Evolutionary conservation across 2,888 invertebrate genomes (phyloP).

Genomic region (Apamea anceps): DNA sequence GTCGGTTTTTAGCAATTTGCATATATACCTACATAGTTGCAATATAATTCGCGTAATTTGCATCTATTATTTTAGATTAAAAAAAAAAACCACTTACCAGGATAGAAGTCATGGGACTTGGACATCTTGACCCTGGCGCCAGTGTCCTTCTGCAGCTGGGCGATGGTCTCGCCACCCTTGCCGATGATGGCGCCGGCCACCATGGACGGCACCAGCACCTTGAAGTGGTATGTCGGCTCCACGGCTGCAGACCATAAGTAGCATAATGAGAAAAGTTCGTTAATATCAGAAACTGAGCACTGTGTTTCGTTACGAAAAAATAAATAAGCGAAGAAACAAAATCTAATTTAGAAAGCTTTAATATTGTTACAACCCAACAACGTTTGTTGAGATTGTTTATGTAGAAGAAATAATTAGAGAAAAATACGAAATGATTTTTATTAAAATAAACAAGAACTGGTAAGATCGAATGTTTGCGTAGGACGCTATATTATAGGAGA

Average conservation of each 20-base stretch:
- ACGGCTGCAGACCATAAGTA: conserved; percentile 90
- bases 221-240: conserved; percentile 98
- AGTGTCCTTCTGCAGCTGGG: conserved; percentile 99
- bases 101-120: conserved; percentile 99
- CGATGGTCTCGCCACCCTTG: conserved; percentile 99
- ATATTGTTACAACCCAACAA: conserved; percentile 19
- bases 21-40: neutral
- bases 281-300: conserved; percentile 62
- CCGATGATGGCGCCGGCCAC: conserved; percentile 99
- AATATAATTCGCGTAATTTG: neutral
- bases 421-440: conserved; percentile 38
- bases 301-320: conserved; percentile 63
- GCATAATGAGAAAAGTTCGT: conserved; percentile 56
- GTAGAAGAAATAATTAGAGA: conserved; percentile 31
- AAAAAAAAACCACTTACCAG: conserved; percentile 92
- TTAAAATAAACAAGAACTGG: conserved; percentile 30
- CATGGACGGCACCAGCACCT: conserved; percentile 98
- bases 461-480: conserved; percentile 46
- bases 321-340: conserved; percentile 4
- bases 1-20: neutral
- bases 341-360: conserved; percentile 6
- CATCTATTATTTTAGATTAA: neutral
- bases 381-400: conserved; percentile 11
- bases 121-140: conserved; percentile 99
- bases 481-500: conserved; percentile 22